phyloP scores from a whole-genome alignment of 2,888 invertebrate species.

The Encarsia formosa region DNA sequence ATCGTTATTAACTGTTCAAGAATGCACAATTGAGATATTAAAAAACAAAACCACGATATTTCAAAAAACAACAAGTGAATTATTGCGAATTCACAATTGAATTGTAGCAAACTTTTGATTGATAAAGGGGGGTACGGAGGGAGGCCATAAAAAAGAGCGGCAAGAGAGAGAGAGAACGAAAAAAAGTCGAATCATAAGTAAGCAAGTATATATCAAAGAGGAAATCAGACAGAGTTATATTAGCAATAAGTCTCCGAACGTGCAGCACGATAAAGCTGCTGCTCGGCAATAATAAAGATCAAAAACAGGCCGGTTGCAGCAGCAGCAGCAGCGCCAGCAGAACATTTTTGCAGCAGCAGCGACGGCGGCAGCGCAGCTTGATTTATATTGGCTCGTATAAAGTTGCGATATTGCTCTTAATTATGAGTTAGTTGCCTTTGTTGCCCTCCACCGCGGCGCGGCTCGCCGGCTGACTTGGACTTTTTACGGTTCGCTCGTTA shows the following conservation, averaged over 20 bases:
- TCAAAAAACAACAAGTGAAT: too few relatives aligned
- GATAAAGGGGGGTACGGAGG: constrained; percentile 38
- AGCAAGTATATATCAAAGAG: too few relatives aligned
- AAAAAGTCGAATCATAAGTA: background rate
- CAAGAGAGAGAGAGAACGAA: background rate
- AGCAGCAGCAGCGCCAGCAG: too few relatives aligned
- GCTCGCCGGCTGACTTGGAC: constrained; percentile 2
- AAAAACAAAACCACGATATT: too few relatives aligned
- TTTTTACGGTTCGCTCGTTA: constrained; percentile 7
- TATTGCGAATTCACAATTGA: too few relatives aligned
- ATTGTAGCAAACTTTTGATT: too few relatives aligned
- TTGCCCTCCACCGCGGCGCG: constrained; percentile 3
- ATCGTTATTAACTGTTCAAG: too few relatives aligned
- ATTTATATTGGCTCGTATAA: constrained; percentile 9
- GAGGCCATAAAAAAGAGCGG: background rate
- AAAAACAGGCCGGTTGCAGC: background rate
- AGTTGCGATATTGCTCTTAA: constrained; percentile 21
- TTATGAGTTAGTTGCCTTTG: constrained; percentile 16
- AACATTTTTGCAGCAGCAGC: too few relatives aligned
- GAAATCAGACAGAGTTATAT: too few relatives aligned
- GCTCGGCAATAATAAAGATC: background rate
- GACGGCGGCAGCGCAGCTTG: constrained; percentile 1
- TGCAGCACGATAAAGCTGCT: background rate
- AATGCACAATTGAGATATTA: too few relatives aligned
- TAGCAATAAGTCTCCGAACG: background rate